Conservation (phyloP, 2,888 invertebrate genomes). For the Tigriopus californicus region DNA sequence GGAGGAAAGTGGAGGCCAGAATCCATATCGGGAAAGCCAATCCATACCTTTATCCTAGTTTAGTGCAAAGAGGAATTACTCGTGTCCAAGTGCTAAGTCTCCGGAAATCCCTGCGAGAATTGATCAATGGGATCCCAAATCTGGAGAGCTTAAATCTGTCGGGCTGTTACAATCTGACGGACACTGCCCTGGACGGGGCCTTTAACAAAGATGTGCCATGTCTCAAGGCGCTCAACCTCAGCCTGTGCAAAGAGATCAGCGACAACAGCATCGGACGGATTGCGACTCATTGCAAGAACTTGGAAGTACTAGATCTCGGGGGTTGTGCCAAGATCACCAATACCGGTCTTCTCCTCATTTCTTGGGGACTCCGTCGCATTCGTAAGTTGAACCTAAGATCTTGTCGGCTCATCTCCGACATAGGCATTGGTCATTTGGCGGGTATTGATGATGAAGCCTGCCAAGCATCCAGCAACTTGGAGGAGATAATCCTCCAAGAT, state of each 20-base stretch:
- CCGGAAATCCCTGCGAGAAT: slow-evolving; percentile 58
- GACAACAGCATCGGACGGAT: slow-evolving; percentile 57
- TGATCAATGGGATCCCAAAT: slow-evolving; percentile 64
- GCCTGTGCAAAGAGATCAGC: slow-evolving; percentile 85
- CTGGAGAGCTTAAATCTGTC: slow-evolving; percentile 70
- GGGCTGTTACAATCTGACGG: slow-evolving; percentile 83
- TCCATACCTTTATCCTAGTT: slow-evolving; percentile 54
- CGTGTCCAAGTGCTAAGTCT: slow-evolving; percentile 73
- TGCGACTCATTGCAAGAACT: slow-evolving; percentile 32
- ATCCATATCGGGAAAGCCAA: slow-evolving; percentile 60
- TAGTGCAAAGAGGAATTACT: slow-evolving; percentile 69
- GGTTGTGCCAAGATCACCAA: slow-evolving; percentile 83
- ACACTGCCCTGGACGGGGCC: slow-evolving; percentile 60
- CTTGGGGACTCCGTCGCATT: slow-evolving; percentile 67
- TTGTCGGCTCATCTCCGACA: slow-evolving; percentile 79
- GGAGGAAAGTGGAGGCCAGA: slow-evolving; percentile 82
- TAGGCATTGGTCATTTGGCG: slow-evolving; percentile 68
- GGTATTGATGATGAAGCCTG: slow-evolving; percentile 33
- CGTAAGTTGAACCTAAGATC: slow-evolving; percentile 69
- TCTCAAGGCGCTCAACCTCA: slow-evolving; percentile 61
- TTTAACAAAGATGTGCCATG: slow-evolving; percentile 55
- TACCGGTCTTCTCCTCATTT: slow-evolving; percentile 61
- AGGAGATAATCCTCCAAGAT: slow-evolving; percentile 46
- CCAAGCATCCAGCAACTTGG: slow-evolving; percentile 31
- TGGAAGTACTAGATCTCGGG: slow-evolving; percentile 69